phyloP scores from a whole-genome alignment of 2,113 vertebrate species.

The Sinocyclocheilus anophthalmus region DNA sequence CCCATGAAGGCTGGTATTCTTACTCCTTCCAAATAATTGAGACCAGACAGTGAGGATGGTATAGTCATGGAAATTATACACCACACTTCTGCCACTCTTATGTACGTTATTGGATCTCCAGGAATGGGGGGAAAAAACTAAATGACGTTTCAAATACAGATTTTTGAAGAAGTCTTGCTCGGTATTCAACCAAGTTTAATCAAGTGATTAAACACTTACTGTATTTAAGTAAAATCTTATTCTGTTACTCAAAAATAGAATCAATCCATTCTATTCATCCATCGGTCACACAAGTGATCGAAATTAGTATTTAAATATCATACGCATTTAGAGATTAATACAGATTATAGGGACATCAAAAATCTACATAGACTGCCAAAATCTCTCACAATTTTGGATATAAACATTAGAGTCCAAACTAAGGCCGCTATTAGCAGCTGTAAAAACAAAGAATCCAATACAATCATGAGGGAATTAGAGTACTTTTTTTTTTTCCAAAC shows the following conservation, averaged over 20 bases:
- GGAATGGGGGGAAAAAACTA: not conserved
- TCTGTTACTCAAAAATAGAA: not conserved
- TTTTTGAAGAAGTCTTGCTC: not conserved
- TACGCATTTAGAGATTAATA: not conserved
- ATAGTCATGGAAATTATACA: not conserved
- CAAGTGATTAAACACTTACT: not conserved
- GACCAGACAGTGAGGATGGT: not conserved
- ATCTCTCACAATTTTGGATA: not conserved
- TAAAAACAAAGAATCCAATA: conserved; percentile 6
- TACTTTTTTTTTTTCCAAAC: not conserved
- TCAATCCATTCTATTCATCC: not conserved
- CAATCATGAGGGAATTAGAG: not conserved
- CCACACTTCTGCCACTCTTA: not conserved
- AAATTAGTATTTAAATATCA: not conserved
- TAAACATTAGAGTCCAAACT: not conserved
- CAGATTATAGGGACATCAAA: not conserved
- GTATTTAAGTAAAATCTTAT: not conserved
- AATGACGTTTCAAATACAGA: not conserved
- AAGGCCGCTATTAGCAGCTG: not conserved
- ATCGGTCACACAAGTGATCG: not conserved
- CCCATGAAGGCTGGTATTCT: not conserved
- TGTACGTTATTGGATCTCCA: not conserved
- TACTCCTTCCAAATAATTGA: not conserved
- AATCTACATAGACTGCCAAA: not conserved
- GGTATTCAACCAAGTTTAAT: too few species aligned